A percentile compares a stretch with the other conserved stretches of the same genome.
Conservation (phyloP, 2,888 invertebrate species). For the Eueremaeus valkanovi region DNA sequence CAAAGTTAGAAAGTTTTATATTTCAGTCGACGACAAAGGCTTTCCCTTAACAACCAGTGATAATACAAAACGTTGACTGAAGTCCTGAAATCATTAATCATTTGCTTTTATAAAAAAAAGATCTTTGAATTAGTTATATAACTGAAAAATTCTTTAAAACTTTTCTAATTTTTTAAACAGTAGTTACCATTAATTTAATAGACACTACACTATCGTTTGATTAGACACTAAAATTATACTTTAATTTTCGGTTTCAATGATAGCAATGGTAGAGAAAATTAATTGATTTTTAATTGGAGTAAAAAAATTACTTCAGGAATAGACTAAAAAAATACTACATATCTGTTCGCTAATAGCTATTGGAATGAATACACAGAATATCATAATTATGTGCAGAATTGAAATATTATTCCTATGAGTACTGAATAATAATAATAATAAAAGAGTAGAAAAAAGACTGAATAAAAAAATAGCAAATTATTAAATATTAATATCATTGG, state of each 20-base stretch:
- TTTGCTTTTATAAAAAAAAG: too few relatives aligned
- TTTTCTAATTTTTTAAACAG: neutral
- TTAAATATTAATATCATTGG: neutral
- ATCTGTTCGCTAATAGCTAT: neutral
- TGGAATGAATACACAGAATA: neutral
- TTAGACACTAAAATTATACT: neutral
- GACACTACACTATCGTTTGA: neutral
- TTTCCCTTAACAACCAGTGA: too few relatives aligned
- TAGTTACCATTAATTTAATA: neutral
- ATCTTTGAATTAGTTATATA: neutral
- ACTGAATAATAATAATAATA: neutral
- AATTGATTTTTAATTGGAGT: neutral
- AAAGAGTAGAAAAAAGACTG: neutral
- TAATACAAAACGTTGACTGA: too few relatives aligned
- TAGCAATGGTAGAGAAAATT: neutral
- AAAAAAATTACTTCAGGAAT: neutral
- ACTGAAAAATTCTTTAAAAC: too few relatives aligned
- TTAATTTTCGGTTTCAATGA: neutral
- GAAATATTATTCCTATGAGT: slow-evolving; percentile 14
- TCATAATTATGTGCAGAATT: slow-evolving; percentile 20
- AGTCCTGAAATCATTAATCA: too few relatives aligned
- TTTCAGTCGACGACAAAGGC: too few relatives aligned
- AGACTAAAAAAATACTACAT: neutral
- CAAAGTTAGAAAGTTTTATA: neutral
- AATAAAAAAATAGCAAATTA: neutral